Evolutionary conservation across 2,797 vertebrate genomes (phyloP).

Genomic region (Choloepus didactylus): DNA sequence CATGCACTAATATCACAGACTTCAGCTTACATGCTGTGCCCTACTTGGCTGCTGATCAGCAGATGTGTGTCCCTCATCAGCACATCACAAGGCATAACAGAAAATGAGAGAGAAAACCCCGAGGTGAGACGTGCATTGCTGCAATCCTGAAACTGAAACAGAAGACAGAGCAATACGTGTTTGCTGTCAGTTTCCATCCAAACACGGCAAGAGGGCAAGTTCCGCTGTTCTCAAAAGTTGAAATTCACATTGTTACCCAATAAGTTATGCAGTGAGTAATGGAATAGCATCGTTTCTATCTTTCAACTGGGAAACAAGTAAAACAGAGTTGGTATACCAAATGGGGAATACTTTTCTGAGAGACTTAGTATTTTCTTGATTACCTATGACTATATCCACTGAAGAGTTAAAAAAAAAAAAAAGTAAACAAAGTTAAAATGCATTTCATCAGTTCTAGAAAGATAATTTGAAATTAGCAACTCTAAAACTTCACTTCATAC

Average conservation of each 20-base stretch:
- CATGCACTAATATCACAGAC: not conserved
- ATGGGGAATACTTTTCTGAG: not conserved
- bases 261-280: not conserved
- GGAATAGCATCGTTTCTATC: not conserved
- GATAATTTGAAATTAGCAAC: not conserved
- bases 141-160: conserved; percentile 46
- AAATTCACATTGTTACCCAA: conserved; percentile 58
- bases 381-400: not conserved
- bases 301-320: conserved; percentile 5
- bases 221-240: not conserved
- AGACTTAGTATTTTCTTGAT: not conserved
- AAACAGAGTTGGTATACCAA: not conserved
- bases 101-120: not conserved
- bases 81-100: not conserved
- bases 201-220: conserved; percentile 10
- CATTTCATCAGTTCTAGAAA: not conserved
- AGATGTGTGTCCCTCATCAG: not conserved
- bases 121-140: not conserved
- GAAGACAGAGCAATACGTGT: not conserved
- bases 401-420: not conserved
- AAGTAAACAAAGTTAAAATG: not conserved
- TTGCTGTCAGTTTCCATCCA: conserved; percentile 32
- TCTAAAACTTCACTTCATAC: conserved; percentile 1
- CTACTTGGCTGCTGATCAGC: not conserved
- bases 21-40: not conserved